Evolutionary conservation across 2,113 vertebrate genomes (phyloP).

Genomic region (Xiphorhynchus elegans): DNA sequence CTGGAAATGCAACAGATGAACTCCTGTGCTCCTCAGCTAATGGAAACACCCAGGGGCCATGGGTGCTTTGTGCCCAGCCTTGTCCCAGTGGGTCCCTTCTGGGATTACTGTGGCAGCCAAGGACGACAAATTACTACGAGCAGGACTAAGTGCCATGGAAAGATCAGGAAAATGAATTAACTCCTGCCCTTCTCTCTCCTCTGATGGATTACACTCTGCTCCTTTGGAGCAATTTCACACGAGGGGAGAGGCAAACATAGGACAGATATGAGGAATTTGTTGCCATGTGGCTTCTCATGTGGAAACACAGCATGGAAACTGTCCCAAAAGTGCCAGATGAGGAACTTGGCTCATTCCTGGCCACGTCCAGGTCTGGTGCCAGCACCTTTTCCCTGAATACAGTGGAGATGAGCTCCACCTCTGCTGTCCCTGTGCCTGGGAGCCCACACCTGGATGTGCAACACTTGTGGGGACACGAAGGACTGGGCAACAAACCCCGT

Average conservation of each 20-base stretch:
- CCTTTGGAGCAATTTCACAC: background rate
- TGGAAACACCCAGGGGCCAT: background rate
- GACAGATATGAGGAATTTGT: background rate
- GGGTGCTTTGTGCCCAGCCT: background rate
- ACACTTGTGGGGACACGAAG: accelerated
- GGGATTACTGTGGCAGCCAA: background rate
- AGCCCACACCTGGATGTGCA: background rate
- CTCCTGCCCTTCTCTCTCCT: background rate
- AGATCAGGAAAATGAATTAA: slow-evolving; percentile 13
- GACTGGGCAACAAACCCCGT: background rate
- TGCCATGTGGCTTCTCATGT: background rate
- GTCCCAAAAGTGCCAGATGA: background rate
- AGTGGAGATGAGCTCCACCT: background rate
- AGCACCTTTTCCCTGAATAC: background rate
- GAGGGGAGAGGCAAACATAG: background rate
- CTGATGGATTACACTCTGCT: background rate
- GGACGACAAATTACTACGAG: background rate
- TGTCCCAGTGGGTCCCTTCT: background rate
- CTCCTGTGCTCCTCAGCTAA: background rate
- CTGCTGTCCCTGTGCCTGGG: background rate
- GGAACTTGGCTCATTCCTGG: background rate
- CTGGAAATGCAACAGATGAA: background rate
- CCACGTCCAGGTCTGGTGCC: background rate
- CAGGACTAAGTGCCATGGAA: background rate
- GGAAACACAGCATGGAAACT: background rate